Evolutionary conservation across 2,888 invertebrate species (phyloP).

Genomic region (Brachyptera risi): DNA sequence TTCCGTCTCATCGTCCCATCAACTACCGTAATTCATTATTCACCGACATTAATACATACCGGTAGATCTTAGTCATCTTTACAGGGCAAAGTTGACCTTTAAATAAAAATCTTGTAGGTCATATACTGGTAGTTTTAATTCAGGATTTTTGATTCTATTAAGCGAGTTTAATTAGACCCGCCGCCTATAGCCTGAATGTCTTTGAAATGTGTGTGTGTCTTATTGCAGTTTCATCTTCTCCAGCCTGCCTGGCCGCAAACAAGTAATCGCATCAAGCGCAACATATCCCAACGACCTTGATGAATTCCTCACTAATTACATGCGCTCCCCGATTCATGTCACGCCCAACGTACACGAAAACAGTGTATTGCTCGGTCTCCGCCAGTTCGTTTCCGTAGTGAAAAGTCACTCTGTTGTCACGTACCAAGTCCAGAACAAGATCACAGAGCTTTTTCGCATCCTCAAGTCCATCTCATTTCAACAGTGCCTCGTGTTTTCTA

Average conservation of each 20-base stretch:
- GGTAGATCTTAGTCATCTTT: no score
- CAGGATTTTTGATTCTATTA: no score
- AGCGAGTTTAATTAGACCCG: no score
- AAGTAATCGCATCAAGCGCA: constrained; percentile 90
- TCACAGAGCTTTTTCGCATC: constrained; percentile 60
- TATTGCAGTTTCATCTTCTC: constrained; percentile 65
- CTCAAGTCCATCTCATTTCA: constrained; percentile 71
- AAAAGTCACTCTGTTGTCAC: constrained; percentile 58
- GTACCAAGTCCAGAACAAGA: constrained; percentile 56
- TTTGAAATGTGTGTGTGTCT: no score
- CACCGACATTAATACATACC: no score
- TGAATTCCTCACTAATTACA: constrained; percentile 65
- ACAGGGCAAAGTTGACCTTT: no score
- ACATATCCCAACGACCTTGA: constrained; percentile 80
- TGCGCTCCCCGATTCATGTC: constrained; percentile 72
- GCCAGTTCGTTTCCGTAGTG: constrained; percentile 68
- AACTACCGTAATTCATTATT: no score
- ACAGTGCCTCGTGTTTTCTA: constrained; percentile 89
- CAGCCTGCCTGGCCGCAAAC: constrained; percentile 68
- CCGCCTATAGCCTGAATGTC: no score
- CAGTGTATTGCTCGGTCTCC: constrained; percentile 72
- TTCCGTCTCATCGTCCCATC: no score
- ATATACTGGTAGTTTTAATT: no score
- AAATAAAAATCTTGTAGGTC: no score
- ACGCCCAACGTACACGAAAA: constrained; percentile 62